phyloP scores from a whole-genome alignment of 2,797 vertebrate genomes.

The Decapterus maruadsi region DNA sequence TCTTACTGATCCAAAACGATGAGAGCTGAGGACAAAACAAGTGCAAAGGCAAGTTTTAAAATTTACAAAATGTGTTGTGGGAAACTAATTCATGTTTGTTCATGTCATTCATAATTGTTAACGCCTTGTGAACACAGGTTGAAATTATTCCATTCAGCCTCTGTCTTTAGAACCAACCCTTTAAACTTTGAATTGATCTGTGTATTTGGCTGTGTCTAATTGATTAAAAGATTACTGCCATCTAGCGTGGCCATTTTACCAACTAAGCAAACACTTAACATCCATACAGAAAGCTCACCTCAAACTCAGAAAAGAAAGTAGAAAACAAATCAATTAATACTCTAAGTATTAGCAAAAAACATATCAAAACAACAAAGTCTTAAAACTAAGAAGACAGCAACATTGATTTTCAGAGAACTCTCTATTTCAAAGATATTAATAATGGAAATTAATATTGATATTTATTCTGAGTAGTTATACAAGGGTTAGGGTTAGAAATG shows the following conservation, averaged over 20 bases:
- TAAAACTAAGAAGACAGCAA: too few relatives aligned
- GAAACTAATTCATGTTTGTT: too few relatives aligned
- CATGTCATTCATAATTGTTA: too few relatives aligned
- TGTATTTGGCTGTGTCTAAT: background rate
- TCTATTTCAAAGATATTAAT: too few relatives aligned
- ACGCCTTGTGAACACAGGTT: background rate
- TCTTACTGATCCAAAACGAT: background rate
- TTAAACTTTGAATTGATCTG: background rate
- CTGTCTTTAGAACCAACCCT: background rate
- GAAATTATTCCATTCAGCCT: background rate
- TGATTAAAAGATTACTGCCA: background rate
- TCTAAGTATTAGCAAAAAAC: too few relatives aligned
- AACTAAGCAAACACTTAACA: background rate
- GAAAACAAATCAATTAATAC: background rate
- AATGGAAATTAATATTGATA: too few relatives aligned
- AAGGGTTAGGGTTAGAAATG: too few relatives aligned
- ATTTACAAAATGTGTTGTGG: background rate
- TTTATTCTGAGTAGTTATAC: too few relatives aligned
- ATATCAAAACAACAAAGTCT: too few relatives aligned
- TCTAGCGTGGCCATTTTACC: conserved; percentile 1
- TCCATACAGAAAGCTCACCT: background rate
- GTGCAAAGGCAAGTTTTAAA: too few relatives aligned
- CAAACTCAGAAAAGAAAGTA: background rate
- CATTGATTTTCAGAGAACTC: too few relatives aligned
- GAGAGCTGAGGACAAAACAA: background rate